Evolutionary conservation across 2,113 vertebrate species (phyloP).

Genomic region (Gasterosteus aculeatus): DNA sequence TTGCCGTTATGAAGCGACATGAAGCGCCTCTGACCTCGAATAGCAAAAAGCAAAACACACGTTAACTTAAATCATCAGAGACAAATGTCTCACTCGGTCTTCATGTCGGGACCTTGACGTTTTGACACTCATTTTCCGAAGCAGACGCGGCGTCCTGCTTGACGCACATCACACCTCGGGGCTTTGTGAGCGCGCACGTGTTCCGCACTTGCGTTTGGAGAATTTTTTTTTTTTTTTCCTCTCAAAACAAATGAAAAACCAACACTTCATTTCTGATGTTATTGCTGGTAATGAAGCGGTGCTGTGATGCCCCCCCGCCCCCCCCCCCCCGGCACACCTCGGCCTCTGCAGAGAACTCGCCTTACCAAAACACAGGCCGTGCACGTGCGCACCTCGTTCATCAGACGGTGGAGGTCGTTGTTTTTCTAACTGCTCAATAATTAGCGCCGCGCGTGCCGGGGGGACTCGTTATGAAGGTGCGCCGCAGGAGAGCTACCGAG

Average conservation of each 20-base stretch:
- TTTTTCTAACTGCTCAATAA: constrained; percentile 52
- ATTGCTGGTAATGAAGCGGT: constrained; percentile 78
- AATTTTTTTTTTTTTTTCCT: constrained; percentile 45
- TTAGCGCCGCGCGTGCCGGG: constrained; percentile 49
- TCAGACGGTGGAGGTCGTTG: constrained; percentile 56
- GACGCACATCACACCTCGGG: constrained; percentile 77
- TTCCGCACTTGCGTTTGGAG: constrained; percentile 74
- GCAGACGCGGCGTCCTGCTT: constrained; percentile 44
- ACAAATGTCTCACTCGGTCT: constrained; percentile 42
- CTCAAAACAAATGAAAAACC: constrained; percentile 74
- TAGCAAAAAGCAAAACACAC: background rate
- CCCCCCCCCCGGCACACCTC: constrained; percentile 57
- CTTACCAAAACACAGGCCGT: constrained; percentile 79
- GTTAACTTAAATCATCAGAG: constrained; percentile 13
- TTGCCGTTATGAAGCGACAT: background rate
- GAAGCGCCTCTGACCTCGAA: background rate
- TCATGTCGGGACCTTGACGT: constrained; percentile 31
- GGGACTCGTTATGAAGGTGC: constrained; percentile 53
- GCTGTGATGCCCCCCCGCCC: constrained; percentile 50
- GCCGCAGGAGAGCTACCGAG: constrained; percentile 41
- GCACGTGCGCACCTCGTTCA: constrained; percentile 70
- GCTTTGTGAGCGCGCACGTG: constrained; percentile 57
- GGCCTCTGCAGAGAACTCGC: constrained; percentile 55
- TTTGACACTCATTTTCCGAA: constrained; percentile 51
- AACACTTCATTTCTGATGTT: constrained; percentile 81